A percentile compares a stretch with the other conserved stretches of the same genome.
Conservation (phyloP, 1,140 invertebrate species). For the Babylonia areolata region DNA sequence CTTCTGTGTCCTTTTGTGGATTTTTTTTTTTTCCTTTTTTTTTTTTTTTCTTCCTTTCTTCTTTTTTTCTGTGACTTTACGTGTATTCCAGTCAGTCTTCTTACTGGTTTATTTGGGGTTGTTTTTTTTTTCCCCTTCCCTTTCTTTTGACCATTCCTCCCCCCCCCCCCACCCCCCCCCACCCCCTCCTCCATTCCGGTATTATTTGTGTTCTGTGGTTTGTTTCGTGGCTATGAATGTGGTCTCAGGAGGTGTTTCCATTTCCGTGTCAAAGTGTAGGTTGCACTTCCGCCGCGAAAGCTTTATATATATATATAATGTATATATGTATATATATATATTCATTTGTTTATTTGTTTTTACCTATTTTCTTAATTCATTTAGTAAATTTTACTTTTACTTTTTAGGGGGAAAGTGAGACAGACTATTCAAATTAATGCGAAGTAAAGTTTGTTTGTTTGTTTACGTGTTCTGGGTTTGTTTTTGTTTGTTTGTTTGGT, state of each 20-base stretch:
- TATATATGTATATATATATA: no score
- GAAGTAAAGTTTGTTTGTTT: neutral
- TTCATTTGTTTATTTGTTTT: no score
- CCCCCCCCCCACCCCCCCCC: no score
- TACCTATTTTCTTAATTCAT: no score
- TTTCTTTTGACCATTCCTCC: no score
- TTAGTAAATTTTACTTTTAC: no score
- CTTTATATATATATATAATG: no score
- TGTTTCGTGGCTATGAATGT: neutral
- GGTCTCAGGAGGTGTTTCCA: neutral
- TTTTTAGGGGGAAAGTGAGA: no score
- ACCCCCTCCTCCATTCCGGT: neutral
- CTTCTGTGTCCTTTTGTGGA: neutral
- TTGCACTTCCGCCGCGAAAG: neutral
- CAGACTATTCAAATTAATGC: no score
- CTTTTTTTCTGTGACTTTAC: no score
- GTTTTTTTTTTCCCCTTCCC: no score
- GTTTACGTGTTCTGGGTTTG: neutral
- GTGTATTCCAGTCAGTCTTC: neutral
- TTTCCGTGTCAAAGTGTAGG: neutral
- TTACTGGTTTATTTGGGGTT: neutral
- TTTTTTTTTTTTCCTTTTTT: neutral
- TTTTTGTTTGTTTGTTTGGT: no score
- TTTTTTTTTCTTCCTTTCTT: neutral
- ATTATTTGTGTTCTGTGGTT: neutral